Evolutionary conservation across 92 coral and sea anemone species (phyloP), one percentile per base, ranked within the genome.

Genomic region (Porites cylindrica): DNA sequence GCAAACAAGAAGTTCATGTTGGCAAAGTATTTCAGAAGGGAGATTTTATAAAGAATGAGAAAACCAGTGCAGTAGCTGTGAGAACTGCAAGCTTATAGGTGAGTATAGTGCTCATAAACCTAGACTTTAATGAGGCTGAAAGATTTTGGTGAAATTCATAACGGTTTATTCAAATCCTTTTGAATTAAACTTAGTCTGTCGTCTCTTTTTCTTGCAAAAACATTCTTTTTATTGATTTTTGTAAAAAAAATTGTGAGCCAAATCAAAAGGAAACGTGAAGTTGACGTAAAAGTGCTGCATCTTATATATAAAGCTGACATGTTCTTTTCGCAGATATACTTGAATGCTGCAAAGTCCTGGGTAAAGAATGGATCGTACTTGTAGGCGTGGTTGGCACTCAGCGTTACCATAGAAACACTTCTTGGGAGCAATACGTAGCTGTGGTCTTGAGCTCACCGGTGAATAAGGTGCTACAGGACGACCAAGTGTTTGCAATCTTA

Each of bases 401-500:
- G 47, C 77, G 85, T 86, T 70, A n/a, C 72, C 75, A 68, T 56
- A 19, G 77, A 51, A 23, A 60, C 64, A 1, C 18, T 21, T 72
- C 77, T 2, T 86, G 90, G 90, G 82, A 77, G 71, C 71, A 84
- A 11, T 86, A 86, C 24, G 79, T 72, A 21, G 85, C 90, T 14
- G 72, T 56, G 20, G 79, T 70, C 16, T 4, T 86, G 51, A 69
- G 77, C 12, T 86, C 90, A 16, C 59, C 69, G 12, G 67, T 86
- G 2, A 70, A 60, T 47, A 59, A 29, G 32, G 90, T 86, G 50
- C 54, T 86, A 17, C 79, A 70, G 38, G 85, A 86, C 75, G 90
- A 86, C 72, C 78, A 70, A 60, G 85, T 86, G 60, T 86, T 86
- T 56, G 70, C 79, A 32, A 4, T 51, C 38, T 61, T 86, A 79